Base-by-base conservation (phyloP, 1,140 invertebrate genomes). In the Nephotettix cincticeps region DNA sequence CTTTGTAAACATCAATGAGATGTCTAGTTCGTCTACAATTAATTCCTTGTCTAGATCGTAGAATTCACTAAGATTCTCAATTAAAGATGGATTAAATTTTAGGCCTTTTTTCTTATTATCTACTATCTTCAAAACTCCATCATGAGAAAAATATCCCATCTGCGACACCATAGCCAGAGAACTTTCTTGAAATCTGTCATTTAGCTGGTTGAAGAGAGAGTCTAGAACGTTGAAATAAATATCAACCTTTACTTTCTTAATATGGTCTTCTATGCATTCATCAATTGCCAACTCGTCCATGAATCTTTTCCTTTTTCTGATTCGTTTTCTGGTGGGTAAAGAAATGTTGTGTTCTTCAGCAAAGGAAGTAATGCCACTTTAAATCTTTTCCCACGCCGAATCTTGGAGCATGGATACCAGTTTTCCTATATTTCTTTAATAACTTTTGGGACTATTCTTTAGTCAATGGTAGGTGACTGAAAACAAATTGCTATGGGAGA, bases 381-480 rank as follows among this genome's bases (percentile, higher is more conserved):
- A 9, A 6, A 54, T 25, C 23, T 54, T 25, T 54, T 54, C 23
- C 47, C 47, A 54, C n/a, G n/a, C 47, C 6, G 47, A 54, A 19
- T 54, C 61, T 23, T 28, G 27, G 29, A 25, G 27, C 36, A 66
- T 14, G 19, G 27, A 30, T 30, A 17, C 36, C 13, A 66, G 25
- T 40, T 66, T 36, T 36, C 21, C n/a, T 66, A n/a, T 13, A 29
- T 66, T 66, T 66, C 63, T 21, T 1, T 14, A 21, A 66, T 36
- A n/a, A 66, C 30, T 21, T 19, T 36, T 14, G 29, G 63, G n/a
- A 66, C 25, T 1, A 66, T 66, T 13, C 63, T 32, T n/a, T 66
- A 66, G 32, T 66, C 63, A 36, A 66, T 40, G 32, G 63, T 66
- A n/a, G 1, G 29, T 66, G 28, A 19, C 36, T 66, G 63, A n/a